Base-by-base conservation (phyloP, 2,888 invertebrate species). In the Globia sparganii region DNA sequence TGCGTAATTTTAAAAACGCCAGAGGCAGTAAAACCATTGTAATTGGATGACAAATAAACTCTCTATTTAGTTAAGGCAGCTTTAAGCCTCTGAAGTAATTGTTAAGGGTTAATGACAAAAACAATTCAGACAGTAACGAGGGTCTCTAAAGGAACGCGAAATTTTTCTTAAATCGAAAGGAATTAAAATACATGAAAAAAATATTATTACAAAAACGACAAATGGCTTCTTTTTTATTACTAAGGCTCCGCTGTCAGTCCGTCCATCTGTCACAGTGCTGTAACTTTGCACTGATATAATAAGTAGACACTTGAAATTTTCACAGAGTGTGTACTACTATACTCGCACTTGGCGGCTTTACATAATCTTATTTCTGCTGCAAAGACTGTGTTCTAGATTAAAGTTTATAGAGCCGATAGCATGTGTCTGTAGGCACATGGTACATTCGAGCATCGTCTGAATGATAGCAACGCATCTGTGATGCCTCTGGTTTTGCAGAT, bases 101-200 rank as follows among this genome's bases (percentile, higher is more conserved):
- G 59, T 40, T 31, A 68, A 21, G n/a, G 56, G 68, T 69, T 68
- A 77, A 62, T 77, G 69, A 69, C 56, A 77, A 56, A 77, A 77
- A 46, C 62, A 77, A 76, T 77, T 68, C 31, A 25, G 69, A 69
- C 69, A 56, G 72, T 72, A 58, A 79, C 72, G 68, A 79, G 77
- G 77, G 77, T 77, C 8, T 25, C 8, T 34, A 34, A 31, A 64
- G 56, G 49, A 43, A 75, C 18, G 15, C n/a, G 3, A 21, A 75
- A 66, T 40, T 18, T 61, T 21, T 28, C 4, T 18, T 75, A n/a
- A 75, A 58, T 65, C 31, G 58, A 65, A 34, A 49, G n/a, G 9
- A n/a, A 37, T 56, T 13, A 49, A 61, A 72, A 28, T 0, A 15
- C 21, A 21, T n/a, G n/a, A 28, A 31, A 13, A 21, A 56, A 28